These are phyloP conservation scores for Ophioninae sp. DNA, from an alignment of 2,888 invertebrate genomes.

Conservation along the genomic window DNA sequence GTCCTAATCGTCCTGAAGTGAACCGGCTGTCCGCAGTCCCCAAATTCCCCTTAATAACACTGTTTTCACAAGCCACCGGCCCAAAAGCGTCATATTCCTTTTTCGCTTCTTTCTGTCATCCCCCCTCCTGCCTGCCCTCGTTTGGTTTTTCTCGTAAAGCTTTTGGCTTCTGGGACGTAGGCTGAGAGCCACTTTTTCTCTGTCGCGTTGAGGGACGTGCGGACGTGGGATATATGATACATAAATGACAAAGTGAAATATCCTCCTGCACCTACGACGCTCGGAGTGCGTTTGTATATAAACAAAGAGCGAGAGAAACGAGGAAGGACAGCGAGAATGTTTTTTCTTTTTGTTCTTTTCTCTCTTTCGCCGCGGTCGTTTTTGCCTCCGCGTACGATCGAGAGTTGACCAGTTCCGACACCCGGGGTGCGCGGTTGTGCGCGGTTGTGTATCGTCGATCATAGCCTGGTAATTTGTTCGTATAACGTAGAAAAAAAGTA, in stretches of 20 bases:
- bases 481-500: conserved; percentile 43
- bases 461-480: conserved; percentile 51
- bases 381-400: conserved; percentile 1
- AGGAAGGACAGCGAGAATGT: conserved; percentile 1
- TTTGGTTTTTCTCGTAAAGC: neutral
- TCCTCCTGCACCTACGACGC: conserved; percentile 21
- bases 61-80: neutral
- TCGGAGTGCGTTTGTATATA: neutral
- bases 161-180: neutral
- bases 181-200: conserved; percentile 35
- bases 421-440: neutral
- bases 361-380: neutral
- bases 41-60: conserved; percentile 1
- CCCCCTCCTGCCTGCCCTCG: neutral
- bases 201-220: conserved; percentile 44
- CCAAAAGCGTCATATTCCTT: neutral
- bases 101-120: neutral
- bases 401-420: neutral
- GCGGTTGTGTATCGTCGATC: conserved; percentile 54
- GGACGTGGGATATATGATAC: conserved; percentile 51
- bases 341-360: neutral
- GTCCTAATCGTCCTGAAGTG: neutral
- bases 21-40: neutral
- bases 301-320: neutral
- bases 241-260: conserved; percentile 57